Conservation (phyloP, 2,797 vertebrate genomes). For the Rhincodon typus region DNA sequence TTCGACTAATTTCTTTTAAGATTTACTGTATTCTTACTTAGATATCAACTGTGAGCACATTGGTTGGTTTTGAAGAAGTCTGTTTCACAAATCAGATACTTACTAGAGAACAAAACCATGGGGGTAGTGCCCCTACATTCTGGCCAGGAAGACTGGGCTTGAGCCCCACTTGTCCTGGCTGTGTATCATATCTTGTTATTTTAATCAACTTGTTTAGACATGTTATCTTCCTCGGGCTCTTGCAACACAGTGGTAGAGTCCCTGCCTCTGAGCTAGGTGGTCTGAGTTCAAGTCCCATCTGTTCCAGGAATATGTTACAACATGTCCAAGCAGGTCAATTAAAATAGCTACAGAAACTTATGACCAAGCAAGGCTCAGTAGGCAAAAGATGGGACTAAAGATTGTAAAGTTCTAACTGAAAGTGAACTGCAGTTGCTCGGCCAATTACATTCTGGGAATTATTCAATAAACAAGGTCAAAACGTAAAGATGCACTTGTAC, state of each 20-base stretch:
- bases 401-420: background rate
- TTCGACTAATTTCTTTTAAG: background rate
- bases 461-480: background rate
- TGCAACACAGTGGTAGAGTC: no score
- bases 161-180: no score
- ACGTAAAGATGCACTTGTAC: background rate
- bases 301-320: no score
- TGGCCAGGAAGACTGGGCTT: no score
- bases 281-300: no score
- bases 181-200: no score
- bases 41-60: background rate
- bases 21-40: background rate
- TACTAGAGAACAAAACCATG: background rate
- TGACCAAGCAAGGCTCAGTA: background rate
- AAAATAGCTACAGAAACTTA: background rate
- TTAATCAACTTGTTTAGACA: no score
- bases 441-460: background rate
- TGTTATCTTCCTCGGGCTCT: no score
- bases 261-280: no score
- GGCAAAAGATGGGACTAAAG: background rate
- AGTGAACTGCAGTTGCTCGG: background rate
- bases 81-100: background rate
- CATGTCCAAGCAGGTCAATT: background rate
- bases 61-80: background rate
- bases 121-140: no score